Evolutionary conservation across 23 tunicate species (phyloP).

Genomic region (Trididemnum miniatum): DNA sequence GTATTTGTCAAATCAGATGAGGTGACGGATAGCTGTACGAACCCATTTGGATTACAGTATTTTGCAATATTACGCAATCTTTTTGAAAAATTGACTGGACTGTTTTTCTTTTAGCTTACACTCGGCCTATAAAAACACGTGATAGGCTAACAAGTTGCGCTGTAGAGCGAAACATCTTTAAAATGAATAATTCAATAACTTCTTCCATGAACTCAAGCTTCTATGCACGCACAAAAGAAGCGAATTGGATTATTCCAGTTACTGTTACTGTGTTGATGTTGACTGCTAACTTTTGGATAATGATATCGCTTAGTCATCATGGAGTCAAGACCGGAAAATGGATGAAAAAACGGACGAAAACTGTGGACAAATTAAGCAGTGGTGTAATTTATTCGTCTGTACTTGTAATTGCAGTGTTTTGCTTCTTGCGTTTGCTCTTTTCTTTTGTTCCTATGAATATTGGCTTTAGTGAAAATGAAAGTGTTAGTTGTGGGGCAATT

Average conservation of each 20-base stretch:
- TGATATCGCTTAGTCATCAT: not conserved
- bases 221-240: not conserved
- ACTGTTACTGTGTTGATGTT: not conserved
- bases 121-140: too few species aligned
- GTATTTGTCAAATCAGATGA: too few species aligned
- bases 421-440: not conserved
- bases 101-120: too few species aligned
- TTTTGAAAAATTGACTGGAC: too few species aligned
- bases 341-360: not conserved
- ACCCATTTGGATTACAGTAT: too few species aligned
- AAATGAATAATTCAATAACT: too few species aligned
- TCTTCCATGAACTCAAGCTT: too few species aligned
- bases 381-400: not conserved
- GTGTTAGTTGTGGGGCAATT: not conserved
- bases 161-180: too few species aligned
- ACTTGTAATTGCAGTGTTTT: not conserved
- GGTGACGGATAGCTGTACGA: too few species aligned
- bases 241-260: not conserved
- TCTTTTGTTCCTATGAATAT: not conserved
- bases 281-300: not conserved
- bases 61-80: too few species aligned
- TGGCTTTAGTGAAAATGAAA: not conserved
- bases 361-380: not conserved
- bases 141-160: too few species aligned
- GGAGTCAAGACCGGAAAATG: not conserved